Percentiles rank a stretch among this genome's conserved stretches.
phyloP scores from a whole-genome alignment of 2,113 vertebrate species.

The Setophaga petechia region DNA sequence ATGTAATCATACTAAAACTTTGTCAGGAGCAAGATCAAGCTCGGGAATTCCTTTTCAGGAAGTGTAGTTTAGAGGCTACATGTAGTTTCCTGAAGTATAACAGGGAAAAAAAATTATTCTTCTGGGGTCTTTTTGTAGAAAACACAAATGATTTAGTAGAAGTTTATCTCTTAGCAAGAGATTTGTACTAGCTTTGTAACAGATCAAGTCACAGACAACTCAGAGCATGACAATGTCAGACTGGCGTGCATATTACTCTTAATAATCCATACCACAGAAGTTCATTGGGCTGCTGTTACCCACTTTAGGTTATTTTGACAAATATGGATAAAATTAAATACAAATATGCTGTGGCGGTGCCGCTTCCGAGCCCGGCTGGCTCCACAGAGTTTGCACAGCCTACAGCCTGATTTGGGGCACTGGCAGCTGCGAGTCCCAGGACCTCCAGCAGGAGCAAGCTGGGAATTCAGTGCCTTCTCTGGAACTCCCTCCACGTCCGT shows the following conservation, averaged over 20 bases:
- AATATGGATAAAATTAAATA: not conserved
- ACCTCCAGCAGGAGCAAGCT: too few relatives aligned
- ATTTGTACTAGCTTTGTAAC: not conserved
- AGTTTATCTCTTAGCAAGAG: not conserved
- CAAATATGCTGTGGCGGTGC: too few relatives aligned
- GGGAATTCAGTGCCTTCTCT: too few relatives aligned
- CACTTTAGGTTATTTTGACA: not conserved
- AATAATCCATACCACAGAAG: not conserved
- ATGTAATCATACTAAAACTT: not conserved
- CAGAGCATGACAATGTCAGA: not conserved
- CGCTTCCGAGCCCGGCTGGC: too few relatives aligned
- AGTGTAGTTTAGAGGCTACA: not conserved
- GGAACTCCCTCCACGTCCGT: too few relatives aligned
- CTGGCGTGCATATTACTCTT: not conserved
- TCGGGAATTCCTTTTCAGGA: not conserved
- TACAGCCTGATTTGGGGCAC: too few relatives aligned
- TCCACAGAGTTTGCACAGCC: too few relatives aligned
- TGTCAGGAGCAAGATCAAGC: not conserved
- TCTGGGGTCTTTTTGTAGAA: not conserved
- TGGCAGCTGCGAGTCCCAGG: too few relatives aligned
- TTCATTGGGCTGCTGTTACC: not conserved
- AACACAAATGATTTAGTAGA: fast-evolving
- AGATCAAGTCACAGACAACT: not conserved
- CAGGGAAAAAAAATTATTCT: fast-evolving
- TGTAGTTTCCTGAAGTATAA: not conserved